Conservation (phyloP, 92 coral and sea anemone species). For the Chrysogorgia sp. region DNA sequence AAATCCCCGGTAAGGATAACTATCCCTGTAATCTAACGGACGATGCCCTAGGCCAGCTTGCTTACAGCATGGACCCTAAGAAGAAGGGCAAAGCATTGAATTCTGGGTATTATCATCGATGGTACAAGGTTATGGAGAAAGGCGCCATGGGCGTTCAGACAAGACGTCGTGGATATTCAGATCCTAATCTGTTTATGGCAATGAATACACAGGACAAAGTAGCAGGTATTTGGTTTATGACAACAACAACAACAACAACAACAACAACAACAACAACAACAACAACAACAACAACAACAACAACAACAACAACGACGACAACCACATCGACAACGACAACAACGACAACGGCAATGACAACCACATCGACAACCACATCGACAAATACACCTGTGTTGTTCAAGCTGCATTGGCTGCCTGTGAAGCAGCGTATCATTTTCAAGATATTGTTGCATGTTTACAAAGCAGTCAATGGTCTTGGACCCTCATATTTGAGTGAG, state of each 20-base stretch:
- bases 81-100: conserved; percentile 58
- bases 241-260: background rate
- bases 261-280: no score
- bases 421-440: no score
- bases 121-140: conserved; percentile 70
- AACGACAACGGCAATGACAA: no score
- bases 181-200: conserved; percentile 82
- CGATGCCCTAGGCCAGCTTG: conserved; percentile 72
- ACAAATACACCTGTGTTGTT: no score
- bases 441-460: no score
- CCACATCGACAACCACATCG: no score
- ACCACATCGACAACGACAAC: no score
- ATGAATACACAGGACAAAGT: conserved; percentile 87
- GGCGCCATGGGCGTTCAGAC: conserved; percentile 89
- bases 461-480: no score
- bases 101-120: conserved; percentile 81
- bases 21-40: conserved; percentile 71
- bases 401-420: no score
- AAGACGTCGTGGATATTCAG: conserved; percentile 83
- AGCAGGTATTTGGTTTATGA: conserved; percentile 72
- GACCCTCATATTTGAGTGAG: no score
- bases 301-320: no score
- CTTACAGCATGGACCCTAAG: conserved; percentile 65
- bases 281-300: no score
- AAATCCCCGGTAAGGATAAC: conserved; percentile 90